A percentile compares a stretch with the other conserved stretches of the same genome.
Conservation (phyloP, 2,888 invertebrate species). For the Chrysotoxum bicinctum region DNA sequence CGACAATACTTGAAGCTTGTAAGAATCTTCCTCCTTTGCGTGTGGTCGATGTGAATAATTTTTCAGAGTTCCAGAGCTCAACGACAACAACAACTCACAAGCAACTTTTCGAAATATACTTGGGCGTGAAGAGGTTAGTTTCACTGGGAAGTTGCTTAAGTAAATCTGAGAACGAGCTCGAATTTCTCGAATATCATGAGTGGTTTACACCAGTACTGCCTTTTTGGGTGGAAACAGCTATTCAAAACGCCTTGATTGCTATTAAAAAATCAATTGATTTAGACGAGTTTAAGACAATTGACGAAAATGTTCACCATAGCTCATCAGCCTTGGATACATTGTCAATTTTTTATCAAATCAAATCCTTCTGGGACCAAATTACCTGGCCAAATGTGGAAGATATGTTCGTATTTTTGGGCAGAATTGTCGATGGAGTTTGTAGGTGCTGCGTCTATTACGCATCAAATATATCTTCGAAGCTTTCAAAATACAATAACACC, state of each 20-base stretch:
- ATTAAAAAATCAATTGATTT: conserved; percentile 95
- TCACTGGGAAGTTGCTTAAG: conserved; percentile 83
- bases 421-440: conserved; percentile 97
- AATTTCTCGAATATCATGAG: conserved; percentile 88
- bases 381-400: conserved; percentile 97
- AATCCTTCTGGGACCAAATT: conserved; percentile 97
- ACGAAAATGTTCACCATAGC: conserved; percentile 94
- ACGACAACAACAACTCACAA: conserved; percentile 87
- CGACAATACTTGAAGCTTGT: conserved; percentile 88
- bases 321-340: conserved; percentile 97
- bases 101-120: conserved; percentile 94
- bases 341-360: conserved; percentile 95
- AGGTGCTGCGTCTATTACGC: conserved; percentile 95
- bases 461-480: conserved; percentile 90
- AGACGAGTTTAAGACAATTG: conserved; percentile 90
- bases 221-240: conserved; percentile 96
- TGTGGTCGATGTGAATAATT: conserved; percentile 83
- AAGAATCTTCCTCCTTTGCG: conserved; percentile 87
- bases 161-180: conserved; percentile 83
- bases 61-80: conserved; percentile 86
- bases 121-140: conserved; percentile 93
- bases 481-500: conserved; percentile 85
- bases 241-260: conserved; percentile 92
- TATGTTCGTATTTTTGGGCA: conserved; percentile 94
- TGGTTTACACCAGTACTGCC: conserved; percentile 97